Base-by-base conservation (phyloP, 2,888 invertebrate genomes). In the Xanthia togata region DNA sequence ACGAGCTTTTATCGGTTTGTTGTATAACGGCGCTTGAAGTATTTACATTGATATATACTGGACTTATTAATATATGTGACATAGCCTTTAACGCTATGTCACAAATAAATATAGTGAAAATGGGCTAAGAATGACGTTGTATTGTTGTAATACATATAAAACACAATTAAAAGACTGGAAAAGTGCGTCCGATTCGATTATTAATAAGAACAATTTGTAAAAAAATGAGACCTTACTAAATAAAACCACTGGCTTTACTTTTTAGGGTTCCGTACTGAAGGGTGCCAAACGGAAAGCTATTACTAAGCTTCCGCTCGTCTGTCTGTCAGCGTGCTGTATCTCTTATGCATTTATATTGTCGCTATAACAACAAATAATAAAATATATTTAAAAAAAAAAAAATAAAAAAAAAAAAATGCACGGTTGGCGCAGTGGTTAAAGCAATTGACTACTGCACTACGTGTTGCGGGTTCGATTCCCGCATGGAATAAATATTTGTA, bases 1-100 rank as follows among this genome's bases (percentile, higher is more conserved):
- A 89, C 89, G 87, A 87, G 86, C 89, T 88, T 91, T 89, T 88
- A 91, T 87, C 86, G 86, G 75, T 82, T 83, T 84, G 78, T 72
- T 70, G 72, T 83, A 73, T 78, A 83, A 76, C 80, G 84, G 82
- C 65, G 63, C 76, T 75, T 82, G 77, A 83, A 83, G 78, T 85
- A 81, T 79, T 78, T 70, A 84, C 87, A 75, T 80, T 83, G 80
- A 83, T 78, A 88, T 81, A 76, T 65, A 74, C 76, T 76, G 67
- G 63, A 64, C 64, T 81, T 74, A 82, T 72, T 73, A 75, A 47
- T 26, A 72, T 47, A 41, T 47, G 68, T 79, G 26, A 71, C 60
- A 68, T 68, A 72, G 67, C 65, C 9, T 31, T 31, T 31, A 31
- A 2, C 2, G 31, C 31, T 31, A 31, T 2, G 31, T 31, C 31